A percentile compares a stretch with the other conserved stretches of the same genome.
Evolutionary conservation across 2,113 vertebrate genomes (phyloP).

Genomic region (Hypocryptadius cinnamomeus): DNA sequence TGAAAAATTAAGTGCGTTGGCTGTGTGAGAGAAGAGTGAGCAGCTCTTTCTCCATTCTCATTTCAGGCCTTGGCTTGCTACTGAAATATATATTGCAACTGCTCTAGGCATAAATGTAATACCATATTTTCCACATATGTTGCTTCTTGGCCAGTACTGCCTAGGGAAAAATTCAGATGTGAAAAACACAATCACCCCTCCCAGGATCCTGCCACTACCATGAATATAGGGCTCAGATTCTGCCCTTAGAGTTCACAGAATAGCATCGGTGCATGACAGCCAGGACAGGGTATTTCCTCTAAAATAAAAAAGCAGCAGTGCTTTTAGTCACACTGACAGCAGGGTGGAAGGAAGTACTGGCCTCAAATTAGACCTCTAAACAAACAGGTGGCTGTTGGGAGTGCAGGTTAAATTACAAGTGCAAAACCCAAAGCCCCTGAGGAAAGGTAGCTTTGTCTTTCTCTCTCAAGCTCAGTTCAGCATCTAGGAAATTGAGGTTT

Average conservation of each 20-base stretch:
- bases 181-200: neutral
- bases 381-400: neutral
- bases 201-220: neutral
- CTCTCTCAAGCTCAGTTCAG: neutral
- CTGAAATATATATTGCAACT: neutral
- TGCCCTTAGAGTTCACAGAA: neutral
- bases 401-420: neutral
- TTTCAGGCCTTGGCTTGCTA: neutral
- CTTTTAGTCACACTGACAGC: neutral
- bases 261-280: rapidly evolving
- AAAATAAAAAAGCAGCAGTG: neutral
- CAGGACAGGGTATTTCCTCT: neutral
- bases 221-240: neutral
- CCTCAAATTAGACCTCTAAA: neutral
- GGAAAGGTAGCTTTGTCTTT: neutral
- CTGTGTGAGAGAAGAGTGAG: neutral
- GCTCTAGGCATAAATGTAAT: neutral
- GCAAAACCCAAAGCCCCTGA: neutral
- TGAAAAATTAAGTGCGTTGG: neutral
- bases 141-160: neutral
- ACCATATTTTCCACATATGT: neutral
- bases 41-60: neutral
- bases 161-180: neutral
- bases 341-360: neutral
- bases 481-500: neutral